phyloP scores from a whole-genome alignment of 2,113 vertebrate species.

The Tenebrosternarchus preto region DNA sequence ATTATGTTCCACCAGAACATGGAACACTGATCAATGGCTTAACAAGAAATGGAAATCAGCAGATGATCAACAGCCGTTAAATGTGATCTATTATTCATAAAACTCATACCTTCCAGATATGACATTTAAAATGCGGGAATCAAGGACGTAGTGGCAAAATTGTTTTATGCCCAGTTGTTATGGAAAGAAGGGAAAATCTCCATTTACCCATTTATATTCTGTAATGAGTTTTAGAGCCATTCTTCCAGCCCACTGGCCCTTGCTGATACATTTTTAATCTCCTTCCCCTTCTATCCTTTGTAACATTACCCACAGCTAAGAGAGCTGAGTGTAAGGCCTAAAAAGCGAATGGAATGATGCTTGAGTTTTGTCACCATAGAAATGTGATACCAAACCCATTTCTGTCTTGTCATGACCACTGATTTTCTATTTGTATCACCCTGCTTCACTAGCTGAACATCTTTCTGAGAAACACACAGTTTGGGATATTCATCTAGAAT shows the following conservation, averaged over 20 bases:
- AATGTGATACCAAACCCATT: not conserved
- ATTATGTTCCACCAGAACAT: not conserved
- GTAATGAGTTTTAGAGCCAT: not conserved
- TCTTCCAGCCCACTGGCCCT: not conserved
- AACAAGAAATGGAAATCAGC: not conserved
- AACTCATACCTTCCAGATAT: not conserved
- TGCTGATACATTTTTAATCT: constrained; percentile 26
- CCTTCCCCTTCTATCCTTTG: not conserved
- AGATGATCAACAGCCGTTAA: not conserved
- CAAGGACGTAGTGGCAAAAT: not conserved
- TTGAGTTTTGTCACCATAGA: not conserved
- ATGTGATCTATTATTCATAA: constrained; percentile 15
- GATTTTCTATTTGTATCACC: constrained; percentile 18
- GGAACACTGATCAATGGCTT: not conserved
- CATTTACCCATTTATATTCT: constrained; percentile 33
- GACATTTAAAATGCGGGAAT: not conserved
- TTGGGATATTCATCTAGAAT: constrained; percentile 7
- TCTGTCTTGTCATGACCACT: not conserved
- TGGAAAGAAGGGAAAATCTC: constrained; percentile 2
- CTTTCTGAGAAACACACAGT: constrained; percentile 1
- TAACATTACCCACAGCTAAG: not conserved
- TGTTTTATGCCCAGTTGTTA: not conserved
- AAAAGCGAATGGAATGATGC: not conserved
- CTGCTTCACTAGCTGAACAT: not conserved
- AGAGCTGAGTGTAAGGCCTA: not conserved